Conservation (phyloP, 2,113 vertebrate species). For the Clarias gariepinus region DNA sequence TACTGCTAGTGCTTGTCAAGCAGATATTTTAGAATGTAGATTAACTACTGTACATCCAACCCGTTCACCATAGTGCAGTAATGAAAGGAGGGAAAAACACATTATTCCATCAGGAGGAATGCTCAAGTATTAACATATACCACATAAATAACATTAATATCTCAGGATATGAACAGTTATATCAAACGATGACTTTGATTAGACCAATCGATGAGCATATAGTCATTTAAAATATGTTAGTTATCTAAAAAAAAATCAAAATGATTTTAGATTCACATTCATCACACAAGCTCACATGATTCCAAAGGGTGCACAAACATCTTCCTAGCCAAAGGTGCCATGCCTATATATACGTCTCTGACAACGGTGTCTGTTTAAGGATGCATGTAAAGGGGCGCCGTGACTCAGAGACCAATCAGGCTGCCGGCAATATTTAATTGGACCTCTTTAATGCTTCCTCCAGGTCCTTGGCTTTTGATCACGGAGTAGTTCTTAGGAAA, state of each 20-base stretch:
- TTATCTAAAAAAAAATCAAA: background rate
- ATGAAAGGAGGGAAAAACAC: background rate
- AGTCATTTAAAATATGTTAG: background rate
- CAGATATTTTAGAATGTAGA: constrained; percentile 56
- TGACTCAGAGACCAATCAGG: constrained; percentile 63
- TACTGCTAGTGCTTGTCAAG: constrained; percentile 66
- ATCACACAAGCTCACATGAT: background rate
- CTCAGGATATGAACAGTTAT: background rate
- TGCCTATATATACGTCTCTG: constrained; percentile 62
- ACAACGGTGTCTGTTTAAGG: constrained; percentile 62
- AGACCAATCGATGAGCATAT: background rate
- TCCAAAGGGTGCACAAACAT: background rate
- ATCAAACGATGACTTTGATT: background rate
- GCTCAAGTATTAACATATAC: constrained; percentile 8
- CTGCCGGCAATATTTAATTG: constrained; percentile 76
- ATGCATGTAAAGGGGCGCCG: constrained; percentile 52
- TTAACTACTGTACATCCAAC: constrained; percentile 50
- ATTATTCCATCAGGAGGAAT: background rate
- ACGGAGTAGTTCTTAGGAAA: constrained; percentile 64
- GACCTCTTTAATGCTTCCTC: constrained; percentile 69
- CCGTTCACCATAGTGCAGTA: background rate
- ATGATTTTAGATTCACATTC: background rate
- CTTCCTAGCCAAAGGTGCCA: background rate
- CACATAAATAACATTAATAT: background rate
- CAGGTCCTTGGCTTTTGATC: constrained; percentile 74